Conservation (phyloP, 2,113 vertebrate species). For the Gavia stellata region DNA sequence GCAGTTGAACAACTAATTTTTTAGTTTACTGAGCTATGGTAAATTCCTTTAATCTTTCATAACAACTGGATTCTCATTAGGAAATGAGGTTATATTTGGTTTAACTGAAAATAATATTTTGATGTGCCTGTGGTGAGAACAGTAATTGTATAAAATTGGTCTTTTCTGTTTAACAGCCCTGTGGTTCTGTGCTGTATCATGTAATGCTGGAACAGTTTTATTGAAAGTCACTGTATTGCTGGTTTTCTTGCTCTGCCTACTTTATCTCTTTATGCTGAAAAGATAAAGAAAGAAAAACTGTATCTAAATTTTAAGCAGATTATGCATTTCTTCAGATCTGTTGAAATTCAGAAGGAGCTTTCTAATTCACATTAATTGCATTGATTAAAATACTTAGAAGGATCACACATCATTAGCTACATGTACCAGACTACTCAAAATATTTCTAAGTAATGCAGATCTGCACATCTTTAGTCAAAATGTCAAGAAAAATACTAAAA, state of each 20-base stretch:
- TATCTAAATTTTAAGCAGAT: conserved; percentile 28
- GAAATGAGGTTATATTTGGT: background rate
- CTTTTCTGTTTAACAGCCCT: background rate
- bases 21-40: background rate
- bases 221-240: background rate
- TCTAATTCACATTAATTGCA: conserved; percentile 48
- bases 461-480: conserved; percentile 21
- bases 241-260: background rate
- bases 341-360: conserved; percentile 3
- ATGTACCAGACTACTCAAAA: conserved; percentile 23
- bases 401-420: conserved; percentile 47
- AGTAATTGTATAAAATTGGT: background rate
- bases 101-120: background rate
- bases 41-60: background rate
- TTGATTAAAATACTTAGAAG: conserved; percentile 47
- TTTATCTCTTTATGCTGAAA: background rate
- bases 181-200: background rate
- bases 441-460: conserved; percentile 38
- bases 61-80: background rate
- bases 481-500: conserved; percentile 13
- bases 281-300: background rate
- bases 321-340: background rate
- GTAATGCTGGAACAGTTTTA: background rate
- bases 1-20: background rate
- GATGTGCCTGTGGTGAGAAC: background rate